A percentile compares a stretch with the other conserved stretches of the same genome.
phyloP scores from a whole-genome alignment of 2,888 invertebrate species.

The Lasioglossum villosulum region DNA sequence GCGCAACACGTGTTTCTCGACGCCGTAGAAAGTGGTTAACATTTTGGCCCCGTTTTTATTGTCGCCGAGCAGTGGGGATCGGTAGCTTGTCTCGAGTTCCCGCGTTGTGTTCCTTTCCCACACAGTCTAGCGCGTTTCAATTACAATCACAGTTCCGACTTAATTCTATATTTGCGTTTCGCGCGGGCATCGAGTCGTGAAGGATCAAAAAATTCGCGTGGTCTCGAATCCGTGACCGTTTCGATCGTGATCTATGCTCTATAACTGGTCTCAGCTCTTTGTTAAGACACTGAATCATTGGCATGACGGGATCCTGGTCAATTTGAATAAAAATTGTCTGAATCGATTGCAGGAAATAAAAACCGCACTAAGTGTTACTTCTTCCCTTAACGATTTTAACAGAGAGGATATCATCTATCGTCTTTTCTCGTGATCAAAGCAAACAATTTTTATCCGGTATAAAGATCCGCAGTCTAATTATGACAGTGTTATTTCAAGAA shows the following conservation, averaged over 20 bases:
- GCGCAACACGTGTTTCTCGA: slow-evolving; percentile 17
- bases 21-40: slow-evolving; percentile 78
- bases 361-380: no score
- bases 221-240: not conserved
- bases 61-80: slow-evolving; percentile 29
- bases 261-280: not conserved
- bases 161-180: slow-evolving; percentile 33
- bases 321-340: no score
- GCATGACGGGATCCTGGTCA: not conserved
- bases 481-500: not conserved
- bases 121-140: slow-evolving; percentile 42
- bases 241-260: not conserved
- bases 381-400: no score
- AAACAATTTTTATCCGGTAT: no score
- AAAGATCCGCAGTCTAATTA: no score
- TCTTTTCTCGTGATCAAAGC: no score
- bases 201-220: slow-evolving; percentile 6
- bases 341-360: no score
- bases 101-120: slow-evolving; percentile 51
- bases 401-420: no score
- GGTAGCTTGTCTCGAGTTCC: slow-evolving; percentile 44
- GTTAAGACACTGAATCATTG: not conserved
- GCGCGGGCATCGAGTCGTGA: not conserved
- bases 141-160: slow-evolving; percentile 33
- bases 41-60: slow-evolving; percentile 79